Conservation (phyloP, 2,113 vertebrate species). For the Orthonyx spaldingii region DNA sequence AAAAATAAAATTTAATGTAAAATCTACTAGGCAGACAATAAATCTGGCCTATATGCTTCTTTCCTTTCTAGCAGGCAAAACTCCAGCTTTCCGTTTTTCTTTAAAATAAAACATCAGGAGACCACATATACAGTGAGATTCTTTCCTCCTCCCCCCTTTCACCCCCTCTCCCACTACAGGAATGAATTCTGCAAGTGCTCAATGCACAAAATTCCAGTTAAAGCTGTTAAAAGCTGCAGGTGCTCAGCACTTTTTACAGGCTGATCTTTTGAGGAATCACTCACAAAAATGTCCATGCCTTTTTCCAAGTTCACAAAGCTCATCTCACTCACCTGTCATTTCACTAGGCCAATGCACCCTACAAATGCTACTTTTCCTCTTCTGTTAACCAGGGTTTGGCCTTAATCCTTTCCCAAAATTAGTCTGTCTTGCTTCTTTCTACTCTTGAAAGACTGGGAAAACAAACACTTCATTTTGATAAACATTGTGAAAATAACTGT, state of each 20-base stretch:
- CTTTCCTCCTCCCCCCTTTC: rapidly evolving
- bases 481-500: not conserved
- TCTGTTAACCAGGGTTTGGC: not conserved
- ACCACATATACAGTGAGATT: not conserved
- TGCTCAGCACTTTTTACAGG: not conserved
- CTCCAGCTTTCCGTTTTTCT: not conserved
- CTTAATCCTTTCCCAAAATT: not conserved
- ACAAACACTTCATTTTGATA: not conserved
- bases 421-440: not conserved
- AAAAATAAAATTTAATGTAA: conserved; percentile 19
- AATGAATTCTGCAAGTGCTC: not conserved
- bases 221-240: not conserved
- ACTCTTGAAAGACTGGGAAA: not conserved
- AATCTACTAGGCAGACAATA: not conserved
- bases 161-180: not conserved
- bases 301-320: not conserved
- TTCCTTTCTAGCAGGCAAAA: not conserved
- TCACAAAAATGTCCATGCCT: not conserved
- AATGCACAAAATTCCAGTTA: not conserved
- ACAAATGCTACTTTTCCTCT: not conserved
- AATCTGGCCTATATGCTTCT: not conserved
- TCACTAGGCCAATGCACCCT: not conserved
- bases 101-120: conserved; percentile 1
- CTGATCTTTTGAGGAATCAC: not conserved
- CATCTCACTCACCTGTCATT: not conserved